Percentiles rank a stretch among this genome's conserved stretches.
Conservation (phyloP, 1,140 invertebrate species). For the Drosophila tani region DNA sequence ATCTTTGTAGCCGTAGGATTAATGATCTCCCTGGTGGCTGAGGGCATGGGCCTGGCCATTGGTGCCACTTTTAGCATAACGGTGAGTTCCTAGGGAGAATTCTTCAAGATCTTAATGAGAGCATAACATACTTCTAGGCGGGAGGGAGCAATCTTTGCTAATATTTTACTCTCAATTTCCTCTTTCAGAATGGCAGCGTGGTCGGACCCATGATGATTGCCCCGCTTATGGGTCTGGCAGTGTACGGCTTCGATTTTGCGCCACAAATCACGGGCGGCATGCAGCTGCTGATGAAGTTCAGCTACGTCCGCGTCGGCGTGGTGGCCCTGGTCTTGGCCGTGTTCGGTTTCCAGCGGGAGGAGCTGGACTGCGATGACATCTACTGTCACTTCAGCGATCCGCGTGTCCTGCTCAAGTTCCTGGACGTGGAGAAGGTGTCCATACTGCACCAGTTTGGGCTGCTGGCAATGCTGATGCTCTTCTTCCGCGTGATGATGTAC, state of each 20-base stretch:
- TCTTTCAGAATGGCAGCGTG: constrained; percentile 88
- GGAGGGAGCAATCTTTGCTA: background rate
- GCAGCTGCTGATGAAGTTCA: constrained; percentile 87
- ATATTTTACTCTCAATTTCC: background rate
- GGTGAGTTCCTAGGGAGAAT: constrained; percentile 81
- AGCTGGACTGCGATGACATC: constrained; percentile 87
- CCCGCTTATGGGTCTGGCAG: constrained; percentile 88
- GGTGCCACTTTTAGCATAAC: constrained; percentile 88
- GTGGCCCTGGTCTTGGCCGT: constrained; percentile 87
- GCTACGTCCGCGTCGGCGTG: constrained; percentile 88
- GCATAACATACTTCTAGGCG: background rate
- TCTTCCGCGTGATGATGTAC: constrained; percentile 86
- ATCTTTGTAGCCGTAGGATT: constrained; percentile 87
- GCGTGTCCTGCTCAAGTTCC: constrained; percentile 86
- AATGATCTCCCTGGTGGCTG: constrained; percentile 87
- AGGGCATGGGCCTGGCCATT: constrained; percentile 88
- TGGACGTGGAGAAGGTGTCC: constrained; percentile 86
- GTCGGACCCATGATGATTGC: constrained; percentile 88
- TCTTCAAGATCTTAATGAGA: background rate
- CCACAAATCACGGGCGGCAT: constrained; percentile 86
- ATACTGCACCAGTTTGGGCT: constrained; percentile 86
- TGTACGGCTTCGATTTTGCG: constrained; percentile 89
- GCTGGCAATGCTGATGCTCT: constrained; percentile 86
- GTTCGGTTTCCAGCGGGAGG: constrained; percentile 87
- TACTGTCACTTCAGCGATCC: constrained; percentile 88